Percentiles rank a stretch among this genome's conserved stretches.
Conservation (phyloP, 1,140 invertebrate genomes). For the Drosophila nasuta region DNA sequence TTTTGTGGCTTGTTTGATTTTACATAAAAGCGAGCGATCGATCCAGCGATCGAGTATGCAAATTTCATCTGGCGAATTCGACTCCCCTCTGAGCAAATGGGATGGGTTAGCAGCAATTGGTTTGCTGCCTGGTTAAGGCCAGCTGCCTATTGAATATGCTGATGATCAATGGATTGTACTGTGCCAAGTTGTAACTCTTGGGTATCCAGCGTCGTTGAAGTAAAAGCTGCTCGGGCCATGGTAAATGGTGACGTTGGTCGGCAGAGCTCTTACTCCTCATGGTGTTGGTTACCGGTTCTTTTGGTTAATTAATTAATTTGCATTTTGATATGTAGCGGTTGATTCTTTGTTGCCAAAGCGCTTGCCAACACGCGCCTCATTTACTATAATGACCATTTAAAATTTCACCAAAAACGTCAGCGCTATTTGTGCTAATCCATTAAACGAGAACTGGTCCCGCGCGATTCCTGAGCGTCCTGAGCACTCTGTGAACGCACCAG, state of each 20-base stretch:
- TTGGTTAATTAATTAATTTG: slow-evolving; percentile 71
- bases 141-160: slow-evolving; percentile 17
- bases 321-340: slow-evolving; percentile 74
- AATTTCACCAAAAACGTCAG: slow-evolving; percentile 70
- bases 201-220: not conserved
- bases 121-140: slow-evolving; percentile 3
- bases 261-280: slow-evolving; percentile 14
- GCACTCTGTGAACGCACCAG: slow-evolving; percentile 38
- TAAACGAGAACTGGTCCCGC: slow-evolving; percentile 54
- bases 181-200: slow-evolving; percentile 8
- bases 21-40: slow-evolving; percentile 64
- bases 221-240: slow-evolving; percentile 7
- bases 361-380: slow-evolving; percentile 68
- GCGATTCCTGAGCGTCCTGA: slow-evolving; percentile 48
- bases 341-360: slow-evolving; percentile 54
- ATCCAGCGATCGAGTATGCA: slow-evolving; percentile 63
- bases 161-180: slow-evolving; percentile 20
- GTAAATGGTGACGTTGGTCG: slow-evolving; percentile 11
- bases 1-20: slow-evolving; percentile 57
- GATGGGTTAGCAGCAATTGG: slow-evolving; percentile 22
- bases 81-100: slow-evolving; percentile 27
- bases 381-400: slow-evolving; percentile 75
- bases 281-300: slow-evolving; percentile 44
- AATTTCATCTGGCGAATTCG: slow-evolving; percentile 41
- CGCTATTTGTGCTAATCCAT: slow-evolving; percentile 67